These are phyloP conservation scores for Dynastes hyllus DNA, from an alignment of 2,888 invertebrate genomes.

Conservation along the genomic window DNA sequence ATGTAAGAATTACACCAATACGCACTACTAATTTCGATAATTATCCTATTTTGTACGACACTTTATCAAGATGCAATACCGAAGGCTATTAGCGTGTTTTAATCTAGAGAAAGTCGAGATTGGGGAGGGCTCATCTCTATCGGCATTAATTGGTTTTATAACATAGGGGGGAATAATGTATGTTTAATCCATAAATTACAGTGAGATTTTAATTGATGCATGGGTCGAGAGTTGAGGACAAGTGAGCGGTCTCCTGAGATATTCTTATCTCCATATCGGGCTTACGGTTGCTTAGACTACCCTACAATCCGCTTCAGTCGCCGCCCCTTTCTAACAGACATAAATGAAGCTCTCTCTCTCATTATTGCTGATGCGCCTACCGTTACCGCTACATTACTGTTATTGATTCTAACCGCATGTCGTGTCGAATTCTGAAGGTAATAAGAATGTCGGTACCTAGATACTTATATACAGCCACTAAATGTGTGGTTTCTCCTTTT, in stretches of 20 bases:
- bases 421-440: too few species aligned
- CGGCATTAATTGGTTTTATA: slow-evolving; percentile 41
- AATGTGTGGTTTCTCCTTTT: too few species aligned
- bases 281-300: slow-evolving; percentile 43
- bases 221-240: slow-evolving; percentile 54
- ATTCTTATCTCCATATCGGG: slow-evolving; percentile 56
- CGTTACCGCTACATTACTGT: too few species aligned
- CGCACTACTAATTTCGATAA: slow-evolving; percentile 25
- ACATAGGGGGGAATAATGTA: slow-evolving; percentile 41
- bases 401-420: too few species aligned
- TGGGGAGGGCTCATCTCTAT: slow-evolving; percentile 25
- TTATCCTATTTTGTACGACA: slow-evolving; percentile 14
- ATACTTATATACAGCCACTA: too few species aligned
- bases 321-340: slow-evolving; percentile 54
- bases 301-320: slow-evolving; percentile 53
- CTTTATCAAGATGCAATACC: slow-evolving; percentile 22
- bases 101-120: slow-evolving; percentile 33
- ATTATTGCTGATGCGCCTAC: slow-evolving; percentile 9
- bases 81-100: slow-evolving; percentile 24
- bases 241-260: slow-evolving; percentile 54
- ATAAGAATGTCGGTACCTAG: too few species aligned
- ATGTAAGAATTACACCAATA: slow-evolving; percentile 5
- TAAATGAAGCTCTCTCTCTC: slow-evolving; percentile 52
- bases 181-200: slow-evolving; percentile 52
- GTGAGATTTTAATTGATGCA: slow-evolving; percentile 54